Conservation (phyloP, 1,140 invertebrate species). For the Eufriesea mexicana region DNA sequence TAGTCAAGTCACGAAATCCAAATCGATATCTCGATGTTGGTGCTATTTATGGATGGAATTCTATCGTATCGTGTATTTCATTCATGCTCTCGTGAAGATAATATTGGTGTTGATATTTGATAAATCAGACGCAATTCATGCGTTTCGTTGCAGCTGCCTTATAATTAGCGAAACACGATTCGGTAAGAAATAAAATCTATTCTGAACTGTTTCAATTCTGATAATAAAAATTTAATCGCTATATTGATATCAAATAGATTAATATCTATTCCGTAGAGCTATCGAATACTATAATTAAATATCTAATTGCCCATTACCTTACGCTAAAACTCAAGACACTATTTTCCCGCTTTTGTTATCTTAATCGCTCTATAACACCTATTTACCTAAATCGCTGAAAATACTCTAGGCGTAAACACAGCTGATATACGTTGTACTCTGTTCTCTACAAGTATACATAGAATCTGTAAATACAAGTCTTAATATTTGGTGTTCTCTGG, state of each 20-base stretch:
- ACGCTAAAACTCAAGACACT: conserved; percentile 12
- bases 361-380: conserved; percentile 17
- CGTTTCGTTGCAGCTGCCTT: conserved; percentile 28
- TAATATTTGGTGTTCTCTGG: conserved; percentile 70
- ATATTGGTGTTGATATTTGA: conserved; percentile 5
- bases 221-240: neutral
- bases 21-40: conserved; percentile 1
- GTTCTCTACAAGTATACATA: conserved; percentile 54
- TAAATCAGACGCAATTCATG: conserved; percentile 9
- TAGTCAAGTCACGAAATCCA: conserved; percentile 16
- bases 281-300: conserved; percentile 1
- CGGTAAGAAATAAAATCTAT: neutral
- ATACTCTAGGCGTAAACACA: conserved; percentile 25
- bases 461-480: conserved; percentile 64
- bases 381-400: conserved; percentile 16
- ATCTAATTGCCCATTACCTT: conserved; percentile 32
- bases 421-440: conserved; percentile 35
- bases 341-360: neutral
- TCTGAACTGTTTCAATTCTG: neutral
- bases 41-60: conserved; percentile 56
- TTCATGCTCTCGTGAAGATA: conserved; percentile 19
- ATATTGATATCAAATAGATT: conserved; percentile 27
- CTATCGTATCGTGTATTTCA: conserved; percentile 53
- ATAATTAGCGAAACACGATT: conserved; percentile 5
- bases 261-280: neutral